Evolutionary conservation across 1,140 invertebrate species (phyloP), one percentile per base, ranked within the genome.

Genomic region (Heliconius nattereri): DNA sequence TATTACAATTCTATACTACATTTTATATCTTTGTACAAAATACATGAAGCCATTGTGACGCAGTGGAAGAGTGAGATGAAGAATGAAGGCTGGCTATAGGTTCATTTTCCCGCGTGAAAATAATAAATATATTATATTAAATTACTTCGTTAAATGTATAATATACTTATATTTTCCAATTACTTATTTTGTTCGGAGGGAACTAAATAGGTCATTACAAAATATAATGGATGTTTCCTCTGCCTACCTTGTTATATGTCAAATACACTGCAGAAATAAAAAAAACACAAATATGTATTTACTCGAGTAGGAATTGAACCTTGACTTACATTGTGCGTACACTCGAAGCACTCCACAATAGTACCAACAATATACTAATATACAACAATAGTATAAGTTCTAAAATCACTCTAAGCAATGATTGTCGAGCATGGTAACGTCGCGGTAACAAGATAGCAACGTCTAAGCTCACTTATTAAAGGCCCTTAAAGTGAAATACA

Each of bases 401-500:
- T 40, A 72, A 72, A 20, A 72, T 72, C 71, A 40, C 20, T 72
- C 71, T 72, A 72, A 20, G 35, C 71, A 35, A 40, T 72, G 49
- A 52, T 72, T 78, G 76, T 78, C n/a, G 72, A 75, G 74, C 79
- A 78, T 26, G 75, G 79, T 71, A 72, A 76, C 57, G 57, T 49
- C 49, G 73, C 45, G 70, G 79, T 54, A 82, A 82, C 60, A 75
- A 77, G 54, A 81, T 77, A 73, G 52, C 75, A 37, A 78, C 78
- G 32, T 73, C 80, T 71, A 79, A 74, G 71, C 78, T 80, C 85
- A 88, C 83, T 84, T 85, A 87, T 85, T 81, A 83, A 76, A 82
- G 81, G 40, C 83, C 79, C 74, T 86, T 82, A 82, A 87, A 87
- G 87, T 89, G 85, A 89, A 90, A 89, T 89, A 84, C 82, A 81